A percentile compares a stretch with the other conserved stretches of the same genome.
phyloP scores from a whole-genome alignment of 2,797 vertebrate genomes.

The Microchirus variegatus region DNA sequence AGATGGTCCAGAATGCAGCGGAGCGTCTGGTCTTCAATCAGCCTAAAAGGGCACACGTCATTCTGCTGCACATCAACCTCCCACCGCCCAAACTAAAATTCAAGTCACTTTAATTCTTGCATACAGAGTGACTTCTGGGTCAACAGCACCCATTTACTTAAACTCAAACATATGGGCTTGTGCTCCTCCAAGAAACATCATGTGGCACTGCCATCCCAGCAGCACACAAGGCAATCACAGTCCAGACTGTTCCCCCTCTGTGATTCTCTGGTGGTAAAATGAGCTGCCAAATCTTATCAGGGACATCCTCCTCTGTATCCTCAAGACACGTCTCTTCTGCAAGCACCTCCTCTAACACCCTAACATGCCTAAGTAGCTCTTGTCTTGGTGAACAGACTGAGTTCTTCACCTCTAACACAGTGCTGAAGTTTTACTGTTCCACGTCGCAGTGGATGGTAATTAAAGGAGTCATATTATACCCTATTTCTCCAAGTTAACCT shows the following conservation, averaged over 20 bases:
- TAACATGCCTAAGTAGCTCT: no score
- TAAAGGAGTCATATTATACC: no score
- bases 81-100: no score
- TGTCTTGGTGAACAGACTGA: no score
- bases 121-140: background rate
- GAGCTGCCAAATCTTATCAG: background rate
- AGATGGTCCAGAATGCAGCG: background rate
- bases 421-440: no score
- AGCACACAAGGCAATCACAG: background rate
- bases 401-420: no score
- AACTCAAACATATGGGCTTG: background rate
- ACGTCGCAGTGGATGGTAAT: no score
- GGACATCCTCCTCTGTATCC: no score
- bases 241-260: background rate
- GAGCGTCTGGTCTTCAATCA: background rate
- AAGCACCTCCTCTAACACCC: no score
- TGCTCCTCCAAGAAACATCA: background rate
- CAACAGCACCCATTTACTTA: background rate
- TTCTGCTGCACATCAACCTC: constrained; percentile 1
- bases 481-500: no score
- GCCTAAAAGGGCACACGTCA: constrained; percentile 8
- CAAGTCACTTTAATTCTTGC: background rate
- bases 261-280: background rate
- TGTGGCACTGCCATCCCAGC: background rate
- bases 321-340: no score